Conservation (phyloP, 2,888 invertebrate genomes). For the Psylliodes chrysocephalus region DNA sequence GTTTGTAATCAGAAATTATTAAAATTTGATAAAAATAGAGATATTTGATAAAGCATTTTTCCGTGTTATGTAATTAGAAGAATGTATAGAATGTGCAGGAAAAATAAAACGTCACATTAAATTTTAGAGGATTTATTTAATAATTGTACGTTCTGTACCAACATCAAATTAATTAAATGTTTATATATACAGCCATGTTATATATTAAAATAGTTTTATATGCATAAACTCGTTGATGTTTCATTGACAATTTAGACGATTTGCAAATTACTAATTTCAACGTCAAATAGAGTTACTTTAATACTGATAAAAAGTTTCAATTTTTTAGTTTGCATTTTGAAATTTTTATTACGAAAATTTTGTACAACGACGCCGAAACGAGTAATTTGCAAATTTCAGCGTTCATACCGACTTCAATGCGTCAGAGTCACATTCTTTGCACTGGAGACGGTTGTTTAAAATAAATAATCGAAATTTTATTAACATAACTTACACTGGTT, state of each 20-base stretch:
- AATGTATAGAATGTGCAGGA: too few relatives aligned
- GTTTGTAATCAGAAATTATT: too few relatives aligned
- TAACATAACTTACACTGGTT: constrained; percentile 52
- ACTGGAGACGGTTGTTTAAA: constrained; percentile 37
- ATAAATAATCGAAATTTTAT: constrained; percentile 49
- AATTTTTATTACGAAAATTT: constrained; percentile 55
- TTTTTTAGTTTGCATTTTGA: constrained; percentile 46
- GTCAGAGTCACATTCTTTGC: constrained; percentile 42
- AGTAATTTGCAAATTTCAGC: constrained; percentile 45
- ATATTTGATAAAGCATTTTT: too few relatives aligned
- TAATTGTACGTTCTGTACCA: constrained; percentile 64
- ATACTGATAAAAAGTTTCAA: constrained; percentile 60
- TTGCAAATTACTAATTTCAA: constrained; percentile 50
- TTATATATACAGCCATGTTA: constrained; percentile 62
- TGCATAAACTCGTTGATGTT: constrained; percentile 57
- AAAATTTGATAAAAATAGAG: too few relatives aligned
- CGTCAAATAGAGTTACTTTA: constrained; percentile 49
- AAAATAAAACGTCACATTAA: constrained; percentile 19
- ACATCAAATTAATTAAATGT: constrained; percentile 62
- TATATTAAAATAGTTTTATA: constrained; percentile 63
- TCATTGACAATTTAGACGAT: constrained; percentile 55
- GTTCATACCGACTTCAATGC: constrained; percentile 41
- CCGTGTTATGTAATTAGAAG: too few relatives aligned
- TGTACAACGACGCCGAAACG: constrained; percentile 57
- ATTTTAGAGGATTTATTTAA: constrained; percentile 56